phyloP scores from a whole-genome alignment of 2,797 vertebrate species.

The Megalops cyprinoides region DNA sequence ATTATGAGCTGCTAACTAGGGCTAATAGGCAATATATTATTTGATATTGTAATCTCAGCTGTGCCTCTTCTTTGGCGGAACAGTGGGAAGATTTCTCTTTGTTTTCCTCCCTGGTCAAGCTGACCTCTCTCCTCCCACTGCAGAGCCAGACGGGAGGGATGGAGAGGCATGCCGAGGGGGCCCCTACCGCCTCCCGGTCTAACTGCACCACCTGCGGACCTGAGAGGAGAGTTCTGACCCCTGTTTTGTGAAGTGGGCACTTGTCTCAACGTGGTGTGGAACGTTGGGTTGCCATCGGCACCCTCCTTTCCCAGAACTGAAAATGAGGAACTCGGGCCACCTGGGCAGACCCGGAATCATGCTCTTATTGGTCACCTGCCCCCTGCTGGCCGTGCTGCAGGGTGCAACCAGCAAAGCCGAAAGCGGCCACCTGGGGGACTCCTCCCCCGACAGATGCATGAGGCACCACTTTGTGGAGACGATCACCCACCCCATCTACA shows the following conservation, averaged over 20 bases:
- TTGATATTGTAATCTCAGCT: constrained; percentile 19
- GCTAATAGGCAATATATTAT: constrained; percentile 53
- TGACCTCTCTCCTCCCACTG: constrained; percentile 13
- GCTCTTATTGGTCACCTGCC: constrained; percentile 87
- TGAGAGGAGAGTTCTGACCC: constrained; percentile 29
- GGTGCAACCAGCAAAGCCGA: constrained; percentile 84
- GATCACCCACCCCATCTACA: constrained; percentile 94
- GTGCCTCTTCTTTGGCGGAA: neutral
- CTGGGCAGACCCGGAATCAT: constrained; percentile 82
- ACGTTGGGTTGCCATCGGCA: neutral
- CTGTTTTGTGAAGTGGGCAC: constrained; percentile 30
- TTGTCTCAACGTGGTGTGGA: neutral
- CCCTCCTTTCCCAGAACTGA: constrained; percentile 20
- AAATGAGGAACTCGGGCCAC: constrained; percentile 68
- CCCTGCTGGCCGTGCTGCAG: constrained; percentile 83
- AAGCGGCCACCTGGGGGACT: constrained; percentile 80
- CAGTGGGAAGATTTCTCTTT: neutral
- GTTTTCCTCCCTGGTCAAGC: constrained; percentile 2
- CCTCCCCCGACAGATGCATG: constrained; percentile 89
- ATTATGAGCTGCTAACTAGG: constrained; percentile 21
- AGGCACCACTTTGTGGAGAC: constrained; percentile 97
- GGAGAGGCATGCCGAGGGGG: constrained; percentile 5
- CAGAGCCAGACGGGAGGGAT: constrained; percentile 27
- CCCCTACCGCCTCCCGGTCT: constrained; percentile 29
- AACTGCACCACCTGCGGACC: constrained; percentile 13